Evolutionary conservation across 2,888 invertebrate genomes (phyloP), one percentile per base, ranked within the genome.

Genomic region (Stenichneumon culpator): DNA sequence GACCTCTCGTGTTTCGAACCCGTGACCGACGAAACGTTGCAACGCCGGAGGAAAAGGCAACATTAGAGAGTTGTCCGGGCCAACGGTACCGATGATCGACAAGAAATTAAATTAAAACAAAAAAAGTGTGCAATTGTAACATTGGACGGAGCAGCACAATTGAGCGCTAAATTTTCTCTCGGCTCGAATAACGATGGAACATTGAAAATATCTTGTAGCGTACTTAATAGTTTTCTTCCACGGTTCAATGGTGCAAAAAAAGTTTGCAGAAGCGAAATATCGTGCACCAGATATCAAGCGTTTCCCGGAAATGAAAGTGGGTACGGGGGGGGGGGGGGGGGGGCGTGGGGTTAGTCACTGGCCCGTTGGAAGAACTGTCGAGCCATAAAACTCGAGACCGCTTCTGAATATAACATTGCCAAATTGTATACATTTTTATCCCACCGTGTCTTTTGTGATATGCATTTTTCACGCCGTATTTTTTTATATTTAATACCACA

Each of bases 261-360:
- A 44, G 63, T 63, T 36, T 16, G 50, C 60, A 72, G 65, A 70
- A 65, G 73, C 28, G 39, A 73, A 65, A 67, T 54, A 77, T 67
- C 52, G 67, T 9, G 65, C 52, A 77, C 9, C 77, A 16, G 52
- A 16, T 44, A 44, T 44, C 44, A 4, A 77, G 52, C 77, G 67
- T 77, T 77, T 67, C 52, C 77, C 77, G 77, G 77, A 77, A 77
- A 77, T 77, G 77, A 77, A 77, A 77, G 77, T 47, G 65, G 47
- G 28, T 7, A 32, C 36, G 16, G n/a, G n/a, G 6, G 7, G 22
- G 57, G 25, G 16, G n/a, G 57, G 11, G 22, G 28, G 22, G 54
- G 19, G 16, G 7, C 0, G 14, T 28, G 2, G 4, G 60, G 11
- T 22, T 57, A 19, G 57, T 57, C 57, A 25, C 57, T 67, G n/a